Conservation (phyloP, 2,888 invertebrate species). For the Isoperla grammatica region DNA sequence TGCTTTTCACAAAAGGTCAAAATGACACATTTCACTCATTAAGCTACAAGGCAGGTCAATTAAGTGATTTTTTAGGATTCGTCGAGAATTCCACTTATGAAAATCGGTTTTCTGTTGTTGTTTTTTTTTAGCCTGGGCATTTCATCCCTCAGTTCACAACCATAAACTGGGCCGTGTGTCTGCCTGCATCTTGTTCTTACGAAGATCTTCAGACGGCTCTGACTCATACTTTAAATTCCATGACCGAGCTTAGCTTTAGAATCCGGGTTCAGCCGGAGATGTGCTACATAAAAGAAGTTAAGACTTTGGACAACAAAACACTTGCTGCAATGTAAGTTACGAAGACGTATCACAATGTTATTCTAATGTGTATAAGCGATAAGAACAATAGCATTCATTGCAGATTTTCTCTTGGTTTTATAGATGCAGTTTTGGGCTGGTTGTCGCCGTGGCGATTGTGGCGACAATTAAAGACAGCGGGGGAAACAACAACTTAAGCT, state of each 20-base stretch:
- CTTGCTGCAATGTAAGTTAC: slow-evolving; percentile 46
- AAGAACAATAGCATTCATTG: neutral
- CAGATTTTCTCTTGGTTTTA: neutral
- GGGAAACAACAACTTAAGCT: neutral
- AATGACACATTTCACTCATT: no score
- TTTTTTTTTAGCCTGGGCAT: slow-evolving; percentile 62
- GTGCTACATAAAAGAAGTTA: slow-evolving; percentile 50
- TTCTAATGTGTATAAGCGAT: neutral
- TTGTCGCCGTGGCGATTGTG: neutral
- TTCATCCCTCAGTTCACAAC: slow-evolving; percentile 66
- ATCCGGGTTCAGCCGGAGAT: slow-evolving; percentile 54
- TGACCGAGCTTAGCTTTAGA: slow-evolving; percentile 52
- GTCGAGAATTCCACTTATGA: no score
- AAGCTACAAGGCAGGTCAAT: no score
- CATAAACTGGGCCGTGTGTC: slow-evolving; percentile 64
- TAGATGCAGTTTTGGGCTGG: neutral
- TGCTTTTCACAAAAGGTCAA: no score
- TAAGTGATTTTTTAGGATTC: no score
- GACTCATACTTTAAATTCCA: slow-evolving; percentile 53
- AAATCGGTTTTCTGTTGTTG: no score
- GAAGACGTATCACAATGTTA: neutral
- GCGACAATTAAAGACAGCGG: slow-evolving; percentile 15
- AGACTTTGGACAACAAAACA: slow-evolving; percentile 39
- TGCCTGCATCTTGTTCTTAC: slow-evolving; percentile 58
- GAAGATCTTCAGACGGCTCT: slow-evolving; percentile 54